These are phyloP conservation scores for Rhodophaea formosa DNA, from an alignment of 2,888 invertebrate species.

Conservation along the genomic window DNA sequence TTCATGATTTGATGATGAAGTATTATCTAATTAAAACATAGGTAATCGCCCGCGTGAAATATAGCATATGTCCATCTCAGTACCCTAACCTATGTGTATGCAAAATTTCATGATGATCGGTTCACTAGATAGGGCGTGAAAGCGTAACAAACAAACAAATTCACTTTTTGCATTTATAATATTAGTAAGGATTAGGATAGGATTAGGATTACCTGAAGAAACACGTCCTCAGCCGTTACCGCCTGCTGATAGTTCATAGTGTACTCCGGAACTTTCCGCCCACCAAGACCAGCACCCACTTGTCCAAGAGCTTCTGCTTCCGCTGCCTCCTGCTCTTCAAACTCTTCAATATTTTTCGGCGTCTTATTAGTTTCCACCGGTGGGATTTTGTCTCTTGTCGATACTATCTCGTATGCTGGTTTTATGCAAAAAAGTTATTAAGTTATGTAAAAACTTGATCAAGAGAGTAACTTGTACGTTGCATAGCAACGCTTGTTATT, in stretches of 20 bases:
- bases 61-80: no score
- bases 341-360: constrained; percentile 69
- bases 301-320: constrained; percentile 69
- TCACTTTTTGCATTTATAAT: no score
- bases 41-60: no score
- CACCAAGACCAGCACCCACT: constrained; percentile 75
- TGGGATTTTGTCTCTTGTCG: constrained; percentile 48
- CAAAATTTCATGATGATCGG: no score
- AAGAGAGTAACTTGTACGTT: not conserved
- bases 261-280: constrained; percentile 86
- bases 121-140: no score
- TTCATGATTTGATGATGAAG: no score
- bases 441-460: not conserved
- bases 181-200: no score
- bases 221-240: constrained; percentile 92
- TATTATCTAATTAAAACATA: no score
- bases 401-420: constrained; percentile 62
- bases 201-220: constrained; percentile 90
- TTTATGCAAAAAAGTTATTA: not conserved
- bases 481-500: no score
- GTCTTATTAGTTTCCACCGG: constrained; percentile 31
- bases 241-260: constrained; percentile 92
- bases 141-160: no score
- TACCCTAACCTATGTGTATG: no score
- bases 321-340: constrained; percentile 74